Percentiles rank a stretch among this genome's conserved stretches.
These are phyloP conservation scores for Trichacis sp. DNA, from an alignment of 2,888 invertebrate species.

Conservation along the genomic window DNA sequence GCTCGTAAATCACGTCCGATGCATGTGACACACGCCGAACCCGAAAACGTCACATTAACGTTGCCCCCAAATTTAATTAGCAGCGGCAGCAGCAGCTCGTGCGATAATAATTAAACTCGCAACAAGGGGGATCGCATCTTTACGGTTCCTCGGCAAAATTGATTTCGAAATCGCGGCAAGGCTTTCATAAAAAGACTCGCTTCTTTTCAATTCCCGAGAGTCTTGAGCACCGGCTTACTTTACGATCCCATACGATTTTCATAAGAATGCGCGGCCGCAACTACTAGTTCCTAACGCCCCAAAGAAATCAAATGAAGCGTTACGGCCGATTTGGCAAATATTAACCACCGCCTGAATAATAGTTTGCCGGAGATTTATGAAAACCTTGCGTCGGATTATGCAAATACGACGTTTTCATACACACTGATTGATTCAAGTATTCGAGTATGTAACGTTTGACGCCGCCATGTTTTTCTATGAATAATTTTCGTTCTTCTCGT, in stretches of 20 bases:
- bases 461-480: constrained; percentile 3
- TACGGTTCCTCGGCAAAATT: constrained; percentile 49
- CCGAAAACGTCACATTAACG: constrained; percentile 17
- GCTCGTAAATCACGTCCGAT: constrained; percentile 46
- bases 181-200: too few species aligned
- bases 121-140: constrained; percentile 54
- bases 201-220: too few species aligned
- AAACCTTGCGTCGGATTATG: constrained; percentile 21
- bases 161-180: constrained; percentile 50
- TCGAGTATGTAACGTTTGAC: neutral
- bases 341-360: constrained; percentile 29
- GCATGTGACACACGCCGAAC: constrained; percentile 23
- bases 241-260: constrained; percentile 9
- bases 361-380: constrained; percentile 27
- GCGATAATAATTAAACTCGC: constrained; percentile 55
- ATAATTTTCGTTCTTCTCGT: neutral
- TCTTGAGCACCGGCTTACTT: constrained; percentile 9
- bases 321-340: constrained; percentile 22
- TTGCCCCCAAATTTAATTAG: too few species aligned
- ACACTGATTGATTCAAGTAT: neutral
- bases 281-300: constrained; percentile 22
- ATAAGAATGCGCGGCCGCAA: constrained; percentile 8
- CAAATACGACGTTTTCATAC: constrained; percentile 16
- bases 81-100: constrained; percentile 17
- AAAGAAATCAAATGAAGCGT: constrained; percentile 24